Evolutionary conservation across 2,113 vertebrate genomes (phyloP).

Genomic region (Candoia aspera): DNA sequence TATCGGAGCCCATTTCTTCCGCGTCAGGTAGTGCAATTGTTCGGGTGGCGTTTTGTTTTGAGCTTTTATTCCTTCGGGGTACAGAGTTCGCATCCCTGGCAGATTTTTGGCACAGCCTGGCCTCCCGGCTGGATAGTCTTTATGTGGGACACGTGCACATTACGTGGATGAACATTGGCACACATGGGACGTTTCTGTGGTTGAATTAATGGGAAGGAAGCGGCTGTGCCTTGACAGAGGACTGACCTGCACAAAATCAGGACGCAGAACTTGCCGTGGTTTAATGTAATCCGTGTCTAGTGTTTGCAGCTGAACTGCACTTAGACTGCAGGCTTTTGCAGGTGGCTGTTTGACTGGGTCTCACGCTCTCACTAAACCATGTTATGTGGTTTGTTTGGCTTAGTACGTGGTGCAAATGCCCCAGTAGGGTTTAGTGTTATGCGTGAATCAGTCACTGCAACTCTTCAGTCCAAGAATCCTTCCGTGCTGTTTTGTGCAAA

Average conservation of each 20-base stretch:
- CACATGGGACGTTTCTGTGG: background rate
- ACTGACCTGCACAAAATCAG: background rate
- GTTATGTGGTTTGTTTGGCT: background rate
- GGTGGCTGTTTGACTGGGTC: background rate
- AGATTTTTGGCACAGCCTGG: background rate
- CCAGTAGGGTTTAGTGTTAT: background rate
- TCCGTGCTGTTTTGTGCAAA: background rate
- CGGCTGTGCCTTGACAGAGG: background rate
- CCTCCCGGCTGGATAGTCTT: background rate
- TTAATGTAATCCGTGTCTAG: background rate
- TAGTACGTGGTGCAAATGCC: background rate
- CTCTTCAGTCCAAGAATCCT: background rate
- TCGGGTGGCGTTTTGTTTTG: background rate
- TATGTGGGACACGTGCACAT: background rate
- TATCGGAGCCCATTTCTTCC: background rate
- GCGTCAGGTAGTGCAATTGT: background rate
- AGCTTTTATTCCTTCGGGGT: background rate
- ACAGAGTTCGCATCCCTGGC: background rate
- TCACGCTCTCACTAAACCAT: background rate
- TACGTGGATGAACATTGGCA: background rate
- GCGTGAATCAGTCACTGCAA: background rate
- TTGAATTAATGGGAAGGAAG: background rate
- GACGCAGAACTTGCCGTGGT: background rate
- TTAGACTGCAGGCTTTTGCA: background rate
- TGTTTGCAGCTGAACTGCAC: background rate